Evolutionary conservation across 2,888 invertebrate species (phyloP).

Genomic region (Pegoplata infirma): DNA sequence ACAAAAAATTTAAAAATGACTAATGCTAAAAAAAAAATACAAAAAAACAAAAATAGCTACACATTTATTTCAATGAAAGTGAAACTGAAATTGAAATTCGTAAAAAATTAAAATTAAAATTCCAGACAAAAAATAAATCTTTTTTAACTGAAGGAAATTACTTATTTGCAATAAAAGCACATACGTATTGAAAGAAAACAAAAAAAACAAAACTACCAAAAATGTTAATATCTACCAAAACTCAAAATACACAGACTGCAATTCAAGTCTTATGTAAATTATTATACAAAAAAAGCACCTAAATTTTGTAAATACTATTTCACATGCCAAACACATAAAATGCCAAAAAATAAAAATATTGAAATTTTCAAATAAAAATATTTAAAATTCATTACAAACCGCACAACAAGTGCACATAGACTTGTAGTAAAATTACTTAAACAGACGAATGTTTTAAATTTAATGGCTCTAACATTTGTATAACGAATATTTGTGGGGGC

Average conservation of each 20-base stretch:
- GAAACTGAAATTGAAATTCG: constrained; percentile 33
- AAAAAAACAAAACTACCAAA: not conserved
- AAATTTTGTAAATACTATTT: not conserved
- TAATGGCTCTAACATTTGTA: not conserved
- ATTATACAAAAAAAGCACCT: too few relatives aligned
- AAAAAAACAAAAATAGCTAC: not conserved
- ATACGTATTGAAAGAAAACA: too few relatives aligned
- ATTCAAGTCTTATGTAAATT: too few relatives aligned
- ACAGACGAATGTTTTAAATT: not conserved
- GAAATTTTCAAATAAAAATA: not conserved
- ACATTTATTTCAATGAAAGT: constrained; percentile 51
- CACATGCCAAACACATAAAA: constrained; percentile 20
- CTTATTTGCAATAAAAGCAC: not conserved
- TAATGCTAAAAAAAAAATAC: constrained; percentile 18
- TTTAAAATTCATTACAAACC: not conserved
- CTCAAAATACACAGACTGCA: too few relatives aligned
- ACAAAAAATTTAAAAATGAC: not conserved
- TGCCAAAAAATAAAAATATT: constrained; percentile 22
- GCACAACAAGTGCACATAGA: constrained; percentile 32
- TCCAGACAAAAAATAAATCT: constrained; percentile 18
- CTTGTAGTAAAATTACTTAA: not conserved
- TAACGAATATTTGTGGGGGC: not conserved
- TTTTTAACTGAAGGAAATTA: too few relatives aligned
- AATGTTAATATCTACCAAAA: too few relatives aligned
- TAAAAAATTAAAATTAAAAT: constrained; percentile 19